Base-by-base conservation (phyloP, 2,888 invertebrate genomes). In the Marronus borbonicus region DNA sequence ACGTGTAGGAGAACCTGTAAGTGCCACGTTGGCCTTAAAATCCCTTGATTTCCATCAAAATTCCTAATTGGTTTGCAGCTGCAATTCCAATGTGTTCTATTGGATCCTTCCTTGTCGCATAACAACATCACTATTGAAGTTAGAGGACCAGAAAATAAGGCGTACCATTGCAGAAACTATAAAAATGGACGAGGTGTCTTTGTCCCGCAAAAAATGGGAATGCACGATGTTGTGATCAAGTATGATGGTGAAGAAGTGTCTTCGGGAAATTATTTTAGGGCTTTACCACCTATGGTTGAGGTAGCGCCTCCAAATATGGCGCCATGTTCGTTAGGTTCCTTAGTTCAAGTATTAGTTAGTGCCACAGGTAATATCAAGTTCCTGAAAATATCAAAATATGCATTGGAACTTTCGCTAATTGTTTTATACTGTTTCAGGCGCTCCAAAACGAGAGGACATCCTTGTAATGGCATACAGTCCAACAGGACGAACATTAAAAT, bases 391-490 rank as follows among this genome's bases (percentile, higher is more conserved):
- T 17, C 20, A 1, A 55, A 24, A 17, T 55, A 1, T 7, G 55
- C 2, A 55, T 20, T 0, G n/a, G 20, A 20, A 50, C 12, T 1
- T 50, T 50, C 3, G 50, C 3, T 50, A 55, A 55, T 17, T 10
- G 20, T 49, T 77, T 12, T 60, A 77, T 78, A 50, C 76, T 80
- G 52, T 79, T 80, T 62, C 84, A 93, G 96, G 96, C 89, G 93
- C 94, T 76, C 94, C 94, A 55, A 91, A 92, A 84, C 89, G 93
- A 76, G 95, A 96, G 85, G 97, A 96, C 84, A 96, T 98, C 78
- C 93, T 96, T 83, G 98, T 99, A 76, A 96, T 97, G 69, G 98
- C 98, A 0, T 94, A 95, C 84, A 95, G 98, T 28, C 98, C 98
- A 0, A 94, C 95, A 70, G 97, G 97, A 14, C 92, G 95, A 65